Conservation (phyloP, 2,888 invertebrate species). For the Phytoseiulus persimilis region DNA sequence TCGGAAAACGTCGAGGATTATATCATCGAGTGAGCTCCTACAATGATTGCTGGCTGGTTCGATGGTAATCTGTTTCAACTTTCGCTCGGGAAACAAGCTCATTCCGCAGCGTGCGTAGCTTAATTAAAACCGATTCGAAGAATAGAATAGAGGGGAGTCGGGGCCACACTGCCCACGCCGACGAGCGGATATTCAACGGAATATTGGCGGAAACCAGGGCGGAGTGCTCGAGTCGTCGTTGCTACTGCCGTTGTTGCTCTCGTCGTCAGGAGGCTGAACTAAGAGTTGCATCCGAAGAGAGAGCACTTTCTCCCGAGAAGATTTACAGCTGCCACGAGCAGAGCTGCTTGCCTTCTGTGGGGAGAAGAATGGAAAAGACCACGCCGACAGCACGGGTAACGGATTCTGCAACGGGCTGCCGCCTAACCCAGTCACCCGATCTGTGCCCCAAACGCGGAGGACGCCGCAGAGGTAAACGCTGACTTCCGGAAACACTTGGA, state of each 20-base stretch:
- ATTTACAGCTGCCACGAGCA: not conserved
- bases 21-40: not conserved
- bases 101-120: not conserved
- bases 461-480: not conserved
- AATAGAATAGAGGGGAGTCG: not conserved
- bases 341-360: not conserved
- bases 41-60: not conserved
- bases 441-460: not conserved
- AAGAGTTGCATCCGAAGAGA: not conserved
- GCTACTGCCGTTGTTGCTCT: not conserved
- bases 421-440: not conserved
- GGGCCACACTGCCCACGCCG: not conserved
- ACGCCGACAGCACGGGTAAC: not conserved
- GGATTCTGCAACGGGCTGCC: not conserved
- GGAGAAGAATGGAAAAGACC: not conserved
- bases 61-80: slow-evolving; percentile 5
- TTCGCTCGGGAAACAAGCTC: not conserved
- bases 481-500: not conserved
- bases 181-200: not conserved
- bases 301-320: not conserved
- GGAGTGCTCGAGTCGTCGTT: not conserved
- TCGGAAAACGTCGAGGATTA: not conserved
- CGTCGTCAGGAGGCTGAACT: not conserved
- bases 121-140: not conserved
- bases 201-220: not conserved